Conservation (phyloP, 2,113 vertebrate species). For the Urocolius indicus region DNA sequence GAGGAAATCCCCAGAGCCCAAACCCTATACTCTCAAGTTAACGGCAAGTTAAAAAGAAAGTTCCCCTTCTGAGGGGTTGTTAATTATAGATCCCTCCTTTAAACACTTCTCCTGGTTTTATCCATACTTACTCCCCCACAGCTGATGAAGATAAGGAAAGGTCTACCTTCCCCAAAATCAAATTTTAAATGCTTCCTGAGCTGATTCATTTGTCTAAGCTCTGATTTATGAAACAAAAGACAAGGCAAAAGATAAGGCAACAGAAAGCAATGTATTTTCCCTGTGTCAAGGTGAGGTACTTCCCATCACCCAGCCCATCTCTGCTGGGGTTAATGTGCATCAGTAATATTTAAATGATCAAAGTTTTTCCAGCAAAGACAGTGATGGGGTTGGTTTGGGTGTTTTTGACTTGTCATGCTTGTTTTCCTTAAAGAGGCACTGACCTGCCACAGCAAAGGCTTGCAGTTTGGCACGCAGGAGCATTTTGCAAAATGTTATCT, state of each 20-base stretch:
- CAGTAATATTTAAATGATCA: conserved; percentile 32
- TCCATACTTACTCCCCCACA: conserved; percentile 36
- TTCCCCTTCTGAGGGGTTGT: conserved; percentile 50
- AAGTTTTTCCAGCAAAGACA: conserved; percentile 42
- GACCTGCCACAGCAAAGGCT: conserved; percentile 20
- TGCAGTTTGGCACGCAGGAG: conserved; percentile 38
- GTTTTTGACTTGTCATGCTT: conserved; percentile 58
- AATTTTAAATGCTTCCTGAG: conserved; percentile 57
- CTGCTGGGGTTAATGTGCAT: conserved; percentile 6
- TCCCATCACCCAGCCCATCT: conserved; percentile 14
- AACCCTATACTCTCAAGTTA: not conserved
- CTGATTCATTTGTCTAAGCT: conserved; percentile 54
- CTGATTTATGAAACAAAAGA: conserved; percentile 45
- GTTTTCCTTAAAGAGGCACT: conserved; percentile 54
- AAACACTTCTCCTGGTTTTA: conserved; percentile 54
- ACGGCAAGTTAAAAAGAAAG: conserved; percentile 63
- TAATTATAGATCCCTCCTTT: conserved; percentile 68
- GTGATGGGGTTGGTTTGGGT: not conserved
- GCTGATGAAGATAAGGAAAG: conserved; percentile 38
- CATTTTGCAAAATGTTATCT: conserved; percentile 18
- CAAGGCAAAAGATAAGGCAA: conserved; percentile 6
- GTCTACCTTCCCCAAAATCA: conserved; percentile 58
- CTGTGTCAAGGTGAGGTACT: conserved; percentile 37
- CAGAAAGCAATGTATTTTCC: conserved; percentile 14
- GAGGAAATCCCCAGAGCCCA: conserved; percentile 43